Evolutionary conservation across 2,888 invertebrate genomes (phyloP).

Genomic region (Diploptera punctata): DNA sequence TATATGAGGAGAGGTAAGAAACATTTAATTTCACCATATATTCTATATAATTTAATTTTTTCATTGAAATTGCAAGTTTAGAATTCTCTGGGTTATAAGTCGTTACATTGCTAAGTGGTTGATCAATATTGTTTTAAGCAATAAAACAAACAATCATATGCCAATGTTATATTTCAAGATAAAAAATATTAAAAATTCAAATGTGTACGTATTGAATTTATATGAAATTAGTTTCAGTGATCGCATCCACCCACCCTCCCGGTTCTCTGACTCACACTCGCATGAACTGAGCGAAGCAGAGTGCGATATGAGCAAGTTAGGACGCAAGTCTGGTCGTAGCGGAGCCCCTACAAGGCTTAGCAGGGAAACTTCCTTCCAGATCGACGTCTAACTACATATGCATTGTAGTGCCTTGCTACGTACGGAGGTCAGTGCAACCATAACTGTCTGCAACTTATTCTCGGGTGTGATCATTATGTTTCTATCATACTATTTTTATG

Average conservation of each 20-base stretch:
- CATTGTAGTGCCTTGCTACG: slow-evolving; percentile 38
- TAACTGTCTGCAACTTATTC: slow-evolving; percentile 23
- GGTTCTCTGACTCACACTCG: slow-evolving; percentile 73
- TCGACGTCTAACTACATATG: slow-evolving; percentile 67
- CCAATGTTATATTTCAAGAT: neutral
- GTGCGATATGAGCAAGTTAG: slow-evolving; percentile 55
- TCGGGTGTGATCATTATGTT: neutral
- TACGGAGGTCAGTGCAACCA: slow-evolving; percentile 9
- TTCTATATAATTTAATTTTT: too few relatives aligned
- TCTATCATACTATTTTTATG: slow-evolving; percentile 21
- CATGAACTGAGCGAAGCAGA: slow-evolving; percentile 57
- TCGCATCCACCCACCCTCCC: slow-evolving; percentile 84
- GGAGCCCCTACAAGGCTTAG: slow-evolving; percentile 46
- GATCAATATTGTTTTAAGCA: too few relatives aligned
- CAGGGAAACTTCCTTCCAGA: slow-evolving; percentile 67
- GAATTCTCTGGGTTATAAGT: too few relatives aligned
- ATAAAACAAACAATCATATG: too few relatives aligned
- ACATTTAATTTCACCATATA: too few relatives aligned
- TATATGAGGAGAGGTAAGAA: too few relatives aligned
- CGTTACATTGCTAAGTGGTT: too few relatives aligned
- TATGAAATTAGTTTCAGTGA: slow-evolving; percentile 74
- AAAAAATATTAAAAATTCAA: too few relatives aligned
- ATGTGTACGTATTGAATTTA: neutral
- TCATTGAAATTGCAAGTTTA: too few relatives aligned
- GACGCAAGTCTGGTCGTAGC: slow-evolving; percentile 48